Evolutionary conservation across 2,888 invertebrate species (phyloP), one percentile per base, ranked within the genome.

Genomic region (Leptopilina myrica): DNA sequence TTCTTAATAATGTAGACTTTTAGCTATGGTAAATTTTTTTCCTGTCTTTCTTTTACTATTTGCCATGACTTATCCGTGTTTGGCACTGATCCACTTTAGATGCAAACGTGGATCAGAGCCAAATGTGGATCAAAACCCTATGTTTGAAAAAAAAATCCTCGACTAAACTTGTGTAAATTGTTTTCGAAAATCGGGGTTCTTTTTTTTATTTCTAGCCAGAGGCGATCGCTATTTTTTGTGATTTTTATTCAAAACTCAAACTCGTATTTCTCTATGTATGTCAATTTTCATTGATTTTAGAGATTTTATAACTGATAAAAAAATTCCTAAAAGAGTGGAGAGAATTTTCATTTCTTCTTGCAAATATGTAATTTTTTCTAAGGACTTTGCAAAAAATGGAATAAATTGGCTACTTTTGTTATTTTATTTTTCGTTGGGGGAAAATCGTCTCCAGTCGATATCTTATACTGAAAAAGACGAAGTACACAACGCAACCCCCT

Each of bases 361-460:
- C 5, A 8, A 49, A 49, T 9, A 9, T 46, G 46, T 46, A 49
- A 12, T 49, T 43, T 8, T 43, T 43, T 43, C 7, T 1, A 49
- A 33, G 33, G 49, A 49, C 5, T 59, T 59, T 56, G 59, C 15
- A 59, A 59, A n/a, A 15, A n/a, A n/a, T n/a, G n/a, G 5, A 62
- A 20, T n/a, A 62, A 62, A 62, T 64, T 64, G 64, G 64, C 64
- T 40, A 40, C 26, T 20, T 14, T 12, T 14, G 40, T 64, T 15
- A 5, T 56, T 26, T 56, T 33, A 33, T 73, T 73, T 73, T 73
- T 0, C 40, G 33, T 2, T 49, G 11, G 12, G 8, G 12, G n/a
- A 56, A 56, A 73, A 73, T 56, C 53, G 56, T n/a, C 33, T 56
- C 20, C 56, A 33, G 53, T 73, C 73, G n/a, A 73, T 56, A 56